Evolutionary conservation across 2,113 vertebrate genomes (phyloP).

Genomic region (Dasyurus viverrinus): DNA sequence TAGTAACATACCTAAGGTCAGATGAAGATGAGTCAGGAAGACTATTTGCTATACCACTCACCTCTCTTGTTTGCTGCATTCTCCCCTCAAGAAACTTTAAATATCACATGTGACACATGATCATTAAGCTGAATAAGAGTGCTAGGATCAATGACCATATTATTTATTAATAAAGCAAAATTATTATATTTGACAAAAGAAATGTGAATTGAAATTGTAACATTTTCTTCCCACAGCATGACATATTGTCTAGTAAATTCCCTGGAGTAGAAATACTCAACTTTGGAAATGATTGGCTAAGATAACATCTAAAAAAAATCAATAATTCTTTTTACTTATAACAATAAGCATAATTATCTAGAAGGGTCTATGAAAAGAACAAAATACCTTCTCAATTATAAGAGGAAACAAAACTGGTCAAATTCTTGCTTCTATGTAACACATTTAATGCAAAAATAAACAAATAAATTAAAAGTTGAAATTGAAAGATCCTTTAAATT

Average conservation of each 20-base stretch:
- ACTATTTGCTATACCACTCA: too few species aligned
- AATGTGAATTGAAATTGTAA: not conserved
- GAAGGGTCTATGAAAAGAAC: not conserved
- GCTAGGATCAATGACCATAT: not conserved
- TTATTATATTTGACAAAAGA: not conserved
- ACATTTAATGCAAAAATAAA: not conserved
- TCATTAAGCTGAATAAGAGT: not conserved
- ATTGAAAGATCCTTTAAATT: not conserved
- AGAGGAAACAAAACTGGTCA: not conserved
- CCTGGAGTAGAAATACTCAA: not conserved
- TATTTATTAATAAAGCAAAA: not conserved
- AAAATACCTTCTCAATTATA: not conserved
- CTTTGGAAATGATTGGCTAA: not conserved
- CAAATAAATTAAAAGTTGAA: not conserved
- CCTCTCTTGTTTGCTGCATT: not conserved
- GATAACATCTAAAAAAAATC: not conserved
- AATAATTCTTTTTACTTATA: not conserved
- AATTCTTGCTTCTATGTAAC: not conserved
- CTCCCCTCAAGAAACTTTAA: not conserved
- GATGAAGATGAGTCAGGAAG: too few species aligned
- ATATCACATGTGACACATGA: not conserved
- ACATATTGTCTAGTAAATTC: not conserved
- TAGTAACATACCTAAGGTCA: too few species aligned
- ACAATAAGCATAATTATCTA: not conserved
- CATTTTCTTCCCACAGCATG: not conserved